Evolutionary conservation across 1,140 invertebrate genomes (phyloP), one percentile per base, ranked within the genome.

Genomic region (Bombus terrestris): DNA sequence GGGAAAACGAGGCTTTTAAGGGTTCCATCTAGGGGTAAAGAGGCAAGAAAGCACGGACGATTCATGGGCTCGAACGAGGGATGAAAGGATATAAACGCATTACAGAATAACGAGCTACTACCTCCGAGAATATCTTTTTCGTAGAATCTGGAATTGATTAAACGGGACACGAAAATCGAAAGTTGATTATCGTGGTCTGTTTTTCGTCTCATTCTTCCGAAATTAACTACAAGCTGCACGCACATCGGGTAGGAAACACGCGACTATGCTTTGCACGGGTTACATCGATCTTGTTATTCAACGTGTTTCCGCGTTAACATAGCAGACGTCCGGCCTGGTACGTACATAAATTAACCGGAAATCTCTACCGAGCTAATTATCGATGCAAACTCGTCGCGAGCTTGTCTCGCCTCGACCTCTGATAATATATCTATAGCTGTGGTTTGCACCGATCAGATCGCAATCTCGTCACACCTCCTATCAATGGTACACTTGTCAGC

Each of bases 351-450:
- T 90, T 90, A 90, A 62, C 69, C 79, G 83, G 83, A 88, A 88
- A 90, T 90, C 88, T 86, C 79, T 53, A 71, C n/a, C 81, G 71
- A 90, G 78, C 75, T 90, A 86, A 90, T 90, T 90, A 90, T 90
- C 89, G 79, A 83, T 86, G 89, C 88, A 88, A 90, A 79, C 86
- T 89, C 88, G 89, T 90, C 88, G 89, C 86, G 73, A 81, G 78
- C 79, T 73, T 47, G 75, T 77, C 89, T 83, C 88, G 43, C 69
- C 43, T 81, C 43, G 43, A 62, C 39, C 72, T 41, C 66, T 78
- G 88, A 90, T 90, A 89, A 89, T 85, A 41, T 71, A 82, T 77
- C 57, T 68, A 85, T n/a, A 28, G 28, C 13, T 43, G 68, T 47
- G 57, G 47, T 53, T 77, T 69, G 68, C 47, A 41, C 41, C 62